phyloP scores from a whole-genome alignment of 1,140 invertebrate genomes.

The Centruroides vittatus region DNA sequence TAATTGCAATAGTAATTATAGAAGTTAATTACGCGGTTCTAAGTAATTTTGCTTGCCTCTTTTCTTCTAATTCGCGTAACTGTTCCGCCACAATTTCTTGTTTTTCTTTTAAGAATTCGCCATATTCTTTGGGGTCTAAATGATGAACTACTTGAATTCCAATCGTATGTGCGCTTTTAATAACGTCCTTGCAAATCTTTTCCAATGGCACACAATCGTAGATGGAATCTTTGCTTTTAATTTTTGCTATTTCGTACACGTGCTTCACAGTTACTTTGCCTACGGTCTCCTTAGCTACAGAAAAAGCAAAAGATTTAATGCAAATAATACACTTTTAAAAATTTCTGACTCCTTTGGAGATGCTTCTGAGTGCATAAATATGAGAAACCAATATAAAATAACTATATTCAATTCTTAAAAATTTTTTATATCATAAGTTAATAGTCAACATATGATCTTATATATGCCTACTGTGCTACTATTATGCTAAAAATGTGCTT shows the following conservation, averaged over 20 bases:
- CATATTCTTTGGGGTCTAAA: constrained; percentile 68
- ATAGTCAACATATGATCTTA: too few relatives aligned
- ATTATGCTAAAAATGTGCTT: too few relatives aligned
- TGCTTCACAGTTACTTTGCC: constrained; percentile 92
- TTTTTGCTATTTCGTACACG: constrained; percentile 94
- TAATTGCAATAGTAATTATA: too few relatives aligned
- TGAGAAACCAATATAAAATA: too few relatives aligned
- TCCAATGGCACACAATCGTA: constrained; percentile 49
- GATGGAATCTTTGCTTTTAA: constrained; percentile 74
- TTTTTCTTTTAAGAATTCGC: constrained; percentile 63
- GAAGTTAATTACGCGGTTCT: constrained; percentile 26
- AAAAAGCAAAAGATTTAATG: too few relatives aligned
- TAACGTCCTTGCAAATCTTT: constrained; percentile 62
- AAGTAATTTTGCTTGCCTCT: constrained; percentile 83
- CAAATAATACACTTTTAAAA: too few relatives aligned
- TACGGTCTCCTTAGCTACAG: constrained; percentile 44
- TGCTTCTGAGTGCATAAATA: too few relatives aligned
- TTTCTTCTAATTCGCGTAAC: constrained; percentile 61
- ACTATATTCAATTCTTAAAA: too few relatives aligned
- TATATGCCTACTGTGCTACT: too few relatives aligned
- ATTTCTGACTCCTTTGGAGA: too few relatives aligned
- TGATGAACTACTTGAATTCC: constrained; percentile 74
- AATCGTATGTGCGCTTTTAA: constrained; percentile 55
- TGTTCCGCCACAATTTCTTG: constrained; percentile 55
- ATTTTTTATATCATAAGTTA: too few relatives aligned